Conservation (phyloP, 2,888 invertebrate species). For the Lapara coniferarum region DNA sequence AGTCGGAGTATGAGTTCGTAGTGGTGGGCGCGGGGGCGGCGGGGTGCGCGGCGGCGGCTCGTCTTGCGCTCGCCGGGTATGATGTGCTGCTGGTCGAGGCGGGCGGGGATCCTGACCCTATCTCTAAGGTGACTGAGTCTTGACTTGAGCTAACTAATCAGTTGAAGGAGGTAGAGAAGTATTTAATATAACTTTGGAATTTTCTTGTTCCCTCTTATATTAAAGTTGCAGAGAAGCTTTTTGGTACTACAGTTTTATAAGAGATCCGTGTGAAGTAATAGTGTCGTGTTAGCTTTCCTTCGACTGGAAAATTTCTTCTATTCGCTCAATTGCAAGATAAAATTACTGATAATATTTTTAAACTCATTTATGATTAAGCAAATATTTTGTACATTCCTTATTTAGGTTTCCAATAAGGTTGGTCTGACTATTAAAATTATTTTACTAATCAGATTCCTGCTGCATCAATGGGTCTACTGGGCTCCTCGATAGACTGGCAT, state of each 20-base stretch:
- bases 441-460: conserved; percentile 51
- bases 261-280: no score
- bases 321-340: no score
- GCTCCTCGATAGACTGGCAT: conserved; percentile 57
- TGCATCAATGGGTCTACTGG: conserved; percentile 44
- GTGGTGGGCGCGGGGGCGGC: conserved; percentile 77
- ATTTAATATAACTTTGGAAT: no score
- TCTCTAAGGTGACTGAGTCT: conserved; percentile 40
- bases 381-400: no score
- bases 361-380: no score
- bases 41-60: conserved; percentile 56
- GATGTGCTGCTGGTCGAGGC: conserved; percentile 62
- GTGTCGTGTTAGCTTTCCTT: no score
- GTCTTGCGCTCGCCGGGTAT: conserved; percentile 55
- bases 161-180: neutral
- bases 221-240: no score
- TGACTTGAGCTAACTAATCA: neutral
- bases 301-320: no score
- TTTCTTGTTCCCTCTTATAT: no score
- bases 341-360: no score
- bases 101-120: conserved; percentile 50
- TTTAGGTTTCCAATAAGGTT: neutral
- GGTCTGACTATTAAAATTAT: neutral
- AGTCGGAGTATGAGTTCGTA: conserved; percentile 70
- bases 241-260: no score